Conservation (phyloP, 2,113 vertebrate species). For the Dicrurus megarhynchus region DNA sequence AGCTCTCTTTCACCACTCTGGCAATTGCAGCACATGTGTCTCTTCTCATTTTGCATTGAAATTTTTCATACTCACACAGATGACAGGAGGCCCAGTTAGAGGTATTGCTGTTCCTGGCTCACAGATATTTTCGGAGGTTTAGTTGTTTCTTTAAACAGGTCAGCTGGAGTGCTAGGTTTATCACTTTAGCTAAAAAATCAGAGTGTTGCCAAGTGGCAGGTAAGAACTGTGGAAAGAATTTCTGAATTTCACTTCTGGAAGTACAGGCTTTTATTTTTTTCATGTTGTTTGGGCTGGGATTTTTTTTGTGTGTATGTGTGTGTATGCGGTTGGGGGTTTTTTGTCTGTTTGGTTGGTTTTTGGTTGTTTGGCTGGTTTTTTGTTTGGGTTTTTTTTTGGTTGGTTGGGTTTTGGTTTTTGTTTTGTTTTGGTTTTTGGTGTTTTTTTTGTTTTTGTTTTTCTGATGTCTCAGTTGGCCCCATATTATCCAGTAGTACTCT, state of each 20-base stretch:
- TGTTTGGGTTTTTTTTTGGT: no score
- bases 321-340: not conserved
- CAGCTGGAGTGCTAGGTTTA: slow-evolving; percentile 64
- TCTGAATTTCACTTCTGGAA: slow-evolving; percentile 42
- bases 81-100: slow-evolving; percentile 36
- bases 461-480: slow-evolving; percentile 3
- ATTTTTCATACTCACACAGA: slow-evolving; percentile 41
- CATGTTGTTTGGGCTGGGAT: not conserved
- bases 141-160: slow-evolving; percentile 71
- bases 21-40: slow-evolving; percentile 15
- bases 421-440: not conserved
- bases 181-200: slow-evolving; percentile 56
- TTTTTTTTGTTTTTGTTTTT: not conserved
- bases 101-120: slow-evolving; percentile 44
- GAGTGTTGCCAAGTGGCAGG: slow-evolving; percentile 65
- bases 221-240: slow-evolving; percentile 35
- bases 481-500: not conserved
- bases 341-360: not conserved
- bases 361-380: not conserved
- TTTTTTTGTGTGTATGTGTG: not conserved
- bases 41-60: slow-evolving; percentile 48
- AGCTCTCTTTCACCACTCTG: not conserved
- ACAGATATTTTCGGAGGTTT: slow-evolving; percentile 35
- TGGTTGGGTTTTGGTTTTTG: not conserved
- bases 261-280: slow-evolving; percentile 14